A percentile compares a stretch with the other conserved stretches of the same genome.
phyloP scores from a whole-genome alignment of 2,797 vertebrate genomes.

The Moxostoma hubbsi region DNA sequence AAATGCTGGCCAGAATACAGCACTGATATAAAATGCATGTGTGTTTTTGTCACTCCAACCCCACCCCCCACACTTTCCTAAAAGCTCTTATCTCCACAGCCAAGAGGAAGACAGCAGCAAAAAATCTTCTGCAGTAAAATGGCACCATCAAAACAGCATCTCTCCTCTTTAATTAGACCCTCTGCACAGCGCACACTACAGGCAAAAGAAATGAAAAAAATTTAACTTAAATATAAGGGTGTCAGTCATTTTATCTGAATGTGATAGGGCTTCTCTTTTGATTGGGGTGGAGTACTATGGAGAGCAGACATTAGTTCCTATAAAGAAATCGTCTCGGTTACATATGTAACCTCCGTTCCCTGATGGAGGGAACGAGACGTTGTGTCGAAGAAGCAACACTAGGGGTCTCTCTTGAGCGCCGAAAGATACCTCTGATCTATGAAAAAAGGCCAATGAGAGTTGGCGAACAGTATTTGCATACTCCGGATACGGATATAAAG shows the following conservation, averaged over 20 bases:
- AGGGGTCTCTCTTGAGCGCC: too few relatives aligned
- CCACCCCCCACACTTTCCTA: not conserved
- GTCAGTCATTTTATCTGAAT: constrained; percentile 22
- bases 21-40: constrained; percentile 44
- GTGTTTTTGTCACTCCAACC: constrained; percentile 34
- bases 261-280: not conserved
- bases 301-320: constrained; percentile 32
- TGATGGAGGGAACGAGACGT: too few relatives aligned
- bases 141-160: not conserved
- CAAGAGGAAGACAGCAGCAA: not conserved
- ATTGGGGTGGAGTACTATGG: constrained; percentile 1
- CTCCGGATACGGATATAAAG: too few relatives aligned
- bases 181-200: not conserved
- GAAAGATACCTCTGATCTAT: too few relatives aligned
- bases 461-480: too few relatives aligned
- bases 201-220: not conserved
- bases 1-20: constrained; percentile 27
- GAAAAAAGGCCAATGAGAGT: too few relatives aligned
- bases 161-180: not conserved
- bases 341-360: too few relatives aligned
- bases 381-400: too few relatives aligned
- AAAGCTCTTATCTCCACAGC: constrained; percentile 21
- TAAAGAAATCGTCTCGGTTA: constrained; percentile 33
- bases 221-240: not conserved
- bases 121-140: not conserved